These are phyloP conservation scores for Cariama cristata DNA, from an alignment of 2,113 vertebrate genomes.

Conservation along the genomic window DNA sequence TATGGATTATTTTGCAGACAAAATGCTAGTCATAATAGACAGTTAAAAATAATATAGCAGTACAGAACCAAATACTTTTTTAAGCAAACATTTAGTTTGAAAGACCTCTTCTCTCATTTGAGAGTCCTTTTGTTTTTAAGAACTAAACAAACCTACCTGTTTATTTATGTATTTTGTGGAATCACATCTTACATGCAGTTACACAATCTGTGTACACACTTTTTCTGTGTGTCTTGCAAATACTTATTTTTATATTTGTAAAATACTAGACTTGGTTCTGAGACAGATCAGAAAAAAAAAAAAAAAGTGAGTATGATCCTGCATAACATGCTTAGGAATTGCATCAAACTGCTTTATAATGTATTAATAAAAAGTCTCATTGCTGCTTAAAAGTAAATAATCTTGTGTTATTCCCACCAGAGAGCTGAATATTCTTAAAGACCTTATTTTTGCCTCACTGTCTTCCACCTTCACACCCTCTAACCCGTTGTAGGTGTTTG, in stretches of 20 bases:
- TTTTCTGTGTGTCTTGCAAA: not conserved
- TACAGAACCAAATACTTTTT: not conserved
- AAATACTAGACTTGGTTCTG: not conserved
- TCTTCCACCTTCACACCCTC: not conserved
- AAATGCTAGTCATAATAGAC: not conserved
- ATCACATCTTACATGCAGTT: not conserved
- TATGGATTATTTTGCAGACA: not conserved
- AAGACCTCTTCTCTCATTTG: not conserved
- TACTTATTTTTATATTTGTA: not conserved
- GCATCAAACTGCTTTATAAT: not conserved
- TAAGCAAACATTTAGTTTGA: not conserved
- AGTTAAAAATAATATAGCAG: not conserved
- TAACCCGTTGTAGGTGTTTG: accelerated
- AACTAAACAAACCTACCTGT: not conserved
- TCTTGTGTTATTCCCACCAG: not conserved
- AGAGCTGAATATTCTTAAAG: not conserved
- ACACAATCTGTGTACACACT: not conserved
- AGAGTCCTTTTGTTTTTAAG: not conserved
- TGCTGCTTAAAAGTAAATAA: not conserved
- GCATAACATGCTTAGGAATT: not conserved
- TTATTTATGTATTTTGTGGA: not conserved
- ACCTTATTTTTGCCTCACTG: not conserved
- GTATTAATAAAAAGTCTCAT: not conserved
- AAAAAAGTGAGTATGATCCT: not conserved
- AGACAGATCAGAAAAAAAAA: not conserved